Evolutionary conservation across 2,797 vertebrate genomes (phyloP).

Genomic region (Amniataba percoides): DNA sequence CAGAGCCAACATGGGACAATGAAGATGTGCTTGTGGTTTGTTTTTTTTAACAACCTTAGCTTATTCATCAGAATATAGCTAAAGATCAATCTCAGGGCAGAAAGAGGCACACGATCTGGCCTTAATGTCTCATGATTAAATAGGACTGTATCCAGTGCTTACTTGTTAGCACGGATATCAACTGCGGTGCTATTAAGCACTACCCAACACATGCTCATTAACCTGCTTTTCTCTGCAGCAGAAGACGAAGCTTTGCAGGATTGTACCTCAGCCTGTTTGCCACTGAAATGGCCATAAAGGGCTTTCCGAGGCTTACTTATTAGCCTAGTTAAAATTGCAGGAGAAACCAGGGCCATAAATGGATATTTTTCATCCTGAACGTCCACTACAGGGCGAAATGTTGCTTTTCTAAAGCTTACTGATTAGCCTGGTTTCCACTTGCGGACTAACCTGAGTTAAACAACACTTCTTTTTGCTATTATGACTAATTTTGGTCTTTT

Average conservation of each 20-base stretch:
- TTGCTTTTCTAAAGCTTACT: constrained; percentile 31
- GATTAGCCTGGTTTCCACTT: constrained; percentile 27
- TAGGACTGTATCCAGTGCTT: not conserved
- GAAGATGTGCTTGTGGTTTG: not conserved
- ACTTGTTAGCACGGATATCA: constrained; percentile 1
- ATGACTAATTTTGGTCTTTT: fast-evolving
- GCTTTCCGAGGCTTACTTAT: constrained; percentile 35
- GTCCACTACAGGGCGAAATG: not conserved
- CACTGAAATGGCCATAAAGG: constrained; percentile 29
- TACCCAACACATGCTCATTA: constrained; percentile 7
- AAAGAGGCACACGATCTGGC: not conserved
- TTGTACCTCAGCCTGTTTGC: constrained; percentile 22
- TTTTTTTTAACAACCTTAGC: not conserved
- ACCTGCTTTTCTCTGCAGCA: constrained; percentile 24
- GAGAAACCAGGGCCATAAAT: constrained; percentile 40
- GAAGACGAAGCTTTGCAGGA: constrained; percentile 5
- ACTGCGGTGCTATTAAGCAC: not conserved
- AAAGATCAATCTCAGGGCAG: not conserved
- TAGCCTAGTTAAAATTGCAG: constrained; percentile 38
- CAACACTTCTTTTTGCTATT: no score
- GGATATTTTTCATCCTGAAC: constrained; percentile 22
- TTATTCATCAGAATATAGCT: not conserved
- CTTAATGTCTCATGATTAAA: not conserved
- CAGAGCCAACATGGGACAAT: constrained; percentile 11
- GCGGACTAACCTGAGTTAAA: not conserved